Evolutionary conservation across 2,113 vertebrate species (phyloP).

Genomic region (Triplophysa dalaica): DNA sequence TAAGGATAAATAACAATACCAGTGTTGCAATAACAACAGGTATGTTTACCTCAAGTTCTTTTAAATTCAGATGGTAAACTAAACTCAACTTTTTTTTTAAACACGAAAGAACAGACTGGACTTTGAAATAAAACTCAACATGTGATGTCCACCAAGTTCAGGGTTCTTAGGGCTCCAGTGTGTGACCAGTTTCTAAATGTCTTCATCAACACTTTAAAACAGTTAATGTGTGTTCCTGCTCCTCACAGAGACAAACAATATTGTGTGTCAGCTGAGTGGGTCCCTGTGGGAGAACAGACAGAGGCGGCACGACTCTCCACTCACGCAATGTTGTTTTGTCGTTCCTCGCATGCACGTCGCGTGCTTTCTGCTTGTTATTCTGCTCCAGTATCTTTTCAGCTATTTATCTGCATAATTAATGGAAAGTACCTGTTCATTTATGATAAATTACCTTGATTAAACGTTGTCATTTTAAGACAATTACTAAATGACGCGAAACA

Average conservation of each 20-base stretch:
- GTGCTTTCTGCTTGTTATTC: background rate
- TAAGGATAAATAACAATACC: background rate
- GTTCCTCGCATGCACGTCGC: background rate
- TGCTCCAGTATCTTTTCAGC: background rate
- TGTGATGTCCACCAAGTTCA: background rate
- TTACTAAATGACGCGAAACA: no score
- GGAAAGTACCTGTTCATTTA: background rate
- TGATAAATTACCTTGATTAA: background rate
- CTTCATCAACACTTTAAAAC: conserved; percentile 33
- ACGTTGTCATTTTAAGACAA: background rate
- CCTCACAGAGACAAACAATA: conserved; percentile 32
- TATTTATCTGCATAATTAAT: background rate
- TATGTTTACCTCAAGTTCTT: conserved; percentile 4
- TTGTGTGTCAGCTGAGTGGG: conserved; percentile 26
- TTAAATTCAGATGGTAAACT: conserved; percentile 17
- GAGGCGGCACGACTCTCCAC: conserved; percentile 31
- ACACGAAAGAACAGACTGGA: conserved; percentile 9
- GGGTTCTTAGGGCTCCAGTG: conserved; percentile 14
- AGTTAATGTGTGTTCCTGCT: conserved; percentile 17
- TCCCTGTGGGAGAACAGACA: conserved; percentile 36
- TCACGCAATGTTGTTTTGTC: conserved; percentile 35
- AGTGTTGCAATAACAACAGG: background rate
- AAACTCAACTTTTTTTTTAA: background rate
- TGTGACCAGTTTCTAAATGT: conserved; percentile 38
- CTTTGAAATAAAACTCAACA: background rate